Evolutionary conservation across 2,797 vertebrate species (phyloP).

Genomic region (Arnoldichthys spilopterus): DNA sequence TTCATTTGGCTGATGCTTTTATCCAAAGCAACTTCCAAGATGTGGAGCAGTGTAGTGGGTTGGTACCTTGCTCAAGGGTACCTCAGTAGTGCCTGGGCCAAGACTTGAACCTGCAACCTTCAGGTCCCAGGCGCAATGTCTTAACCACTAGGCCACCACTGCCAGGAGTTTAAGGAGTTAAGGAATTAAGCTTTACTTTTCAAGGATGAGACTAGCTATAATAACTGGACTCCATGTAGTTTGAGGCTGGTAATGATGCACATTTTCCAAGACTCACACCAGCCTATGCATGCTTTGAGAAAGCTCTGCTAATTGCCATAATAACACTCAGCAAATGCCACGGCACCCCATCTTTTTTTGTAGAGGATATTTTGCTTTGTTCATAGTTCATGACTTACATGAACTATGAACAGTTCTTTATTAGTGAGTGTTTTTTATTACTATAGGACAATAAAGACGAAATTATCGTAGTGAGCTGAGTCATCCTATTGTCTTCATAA

Average conservation of each 20-base stretch:
- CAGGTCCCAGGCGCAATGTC: no score
- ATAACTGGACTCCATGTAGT: slow-evolving; percentile 13
- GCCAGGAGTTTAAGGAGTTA: no score
- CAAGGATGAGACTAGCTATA: neutral
- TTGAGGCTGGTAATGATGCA: slow-evolving; percentile 1
- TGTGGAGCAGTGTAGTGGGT: no score
- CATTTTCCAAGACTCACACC: slow-evolving; percentile 1
- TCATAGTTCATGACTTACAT: neutral
- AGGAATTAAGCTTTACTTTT: neutral
- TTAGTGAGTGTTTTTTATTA: neutral
- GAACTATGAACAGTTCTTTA: neutral
- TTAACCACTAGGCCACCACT: no score
- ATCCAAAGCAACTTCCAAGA: no score
- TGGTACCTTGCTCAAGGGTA: no score
- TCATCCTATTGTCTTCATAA: neutral
- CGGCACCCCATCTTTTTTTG: neutral
- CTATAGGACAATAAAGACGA: neutral
- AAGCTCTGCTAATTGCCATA: slow-evolving; percentile 17
- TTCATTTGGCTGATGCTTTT: neutral
- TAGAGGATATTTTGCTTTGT: neutral
- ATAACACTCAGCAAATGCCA: slow-evolving; percentile 12
- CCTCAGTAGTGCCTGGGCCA: no score
- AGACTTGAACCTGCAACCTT: no score
- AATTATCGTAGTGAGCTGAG: neutral
- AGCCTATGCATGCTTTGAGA: slow-evolving; percentile 10